Base-by-base conservation (phyloP, 2,113 vertebrate species). In the Phyllopteryx taeniolatus region DNA sequence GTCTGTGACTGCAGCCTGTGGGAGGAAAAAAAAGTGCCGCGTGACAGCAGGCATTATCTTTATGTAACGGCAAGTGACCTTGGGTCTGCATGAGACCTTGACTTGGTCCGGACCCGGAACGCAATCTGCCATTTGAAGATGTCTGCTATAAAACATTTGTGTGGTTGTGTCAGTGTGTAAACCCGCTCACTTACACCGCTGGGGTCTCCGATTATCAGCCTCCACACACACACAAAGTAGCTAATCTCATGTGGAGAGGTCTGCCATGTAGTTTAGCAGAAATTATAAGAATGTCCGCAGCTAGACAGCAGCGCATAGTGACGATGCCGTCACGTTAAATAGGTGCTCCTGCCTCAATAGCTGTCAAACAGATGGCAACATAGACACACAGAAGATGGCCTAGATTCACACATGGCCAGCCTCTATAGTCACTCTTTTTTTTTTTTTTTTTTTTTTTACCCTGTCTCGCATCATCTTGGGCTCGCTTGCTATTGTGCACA, bases 341-440 rank as follows among this genome's bases (percentile, higher is more conserved):
- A 59, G 79, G 76, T 64, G 72, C 68, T 65, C 61, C 73, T 71
- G 71, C 44, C 54, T 73, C 70, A 72, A 71, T 74, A 72, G 15
- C 70, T 63, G 57, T 68, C 72, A 71, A 61, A 80, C 89, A 89
- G 82, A 87, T 87, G 83, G 82, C 72, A 59, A 7, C 71, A 78
- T 65, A 77, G 75, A 84, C 49, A 49, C 67, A 66, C 66, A 67
- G 68, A 87, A 73, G 65, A 72, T 84, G 87, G 83, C 87, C 85
- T 82, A 81, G 70, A 86, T 88, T 80, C 79, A 75, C 78, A 80
- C 74, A 76, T 76, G 46, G 73, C 53, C 57, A 80, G 79, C 78
- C 84, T 84, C 59, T 5, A 39, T 39, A 39, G 1, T 57, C 17
- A 27, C 53, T 0, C 4, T 12, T 54, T 68, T 72, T 54, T 72